Evolutionary conservation across 2,113 vertebrate genomes (phyloP), one percentile per base, ranked within the genome.

Genomic region (Scartelaos histophorus): DNA sequence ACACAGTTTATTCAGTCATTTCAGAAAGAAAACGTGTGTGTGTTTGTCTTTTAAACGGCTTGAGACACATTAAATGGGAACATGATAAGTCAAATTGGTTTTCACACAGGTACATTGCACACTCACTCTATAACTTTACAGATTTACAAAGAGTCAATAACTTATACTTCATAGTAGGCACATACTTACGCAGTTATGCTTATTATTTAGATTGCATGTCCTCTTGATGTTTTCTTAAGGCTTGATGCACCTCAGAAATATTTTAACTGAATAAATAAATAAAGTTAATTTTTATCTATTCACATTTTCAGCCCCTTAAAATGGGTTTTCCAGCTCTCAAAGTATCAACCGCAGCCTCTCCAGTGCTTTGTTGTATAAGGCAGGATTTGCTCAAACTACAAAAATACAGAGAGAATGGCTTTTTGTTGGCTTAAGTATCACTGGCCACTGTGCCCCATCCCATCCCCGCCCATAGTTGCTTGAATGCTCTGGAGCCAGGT

Each of bases 291-390:
- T 16, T 16, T 49, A 15, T 49, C 13, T 49, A 16, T 15, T 16
- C 46, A 13, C 49, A 5, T 66, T 57, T n/a, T 13, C n/a, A 61
- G 66, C 24, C 76, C 10, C 0, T 47, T 25, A 49, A 34, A 38
- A 13, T 46, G 19, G n/a, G 66, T 64, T 43, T 53, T 4, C 49
- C 13, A 19, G 46, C 43, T 57, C 66, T 11, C 10, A 38, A 6
- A n/a, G 62, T 61, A n/a, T 25, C 60, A 70, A 69, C 43, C 68
- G 66, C 69, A 60, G 21, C 61, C 38, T 53, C 21, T 24, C 34
- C 49, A 70, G 61, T 43, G 34, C 66, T 66, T 15, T 46, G 64
- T 82, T 29, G 35, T 19, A 78, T 89, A 92, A 90, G 90, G 90
- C 91, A 85, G 74, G 38, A 70, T 62, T 74, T 19, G 74, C n/a